Percentiles rank a stretch among this genome's conserved stretches.
Evolutionary conservation across 2,113 vertebrate genomes (phyloP).

Genomic region (Sardina pilchardus): DNA sequence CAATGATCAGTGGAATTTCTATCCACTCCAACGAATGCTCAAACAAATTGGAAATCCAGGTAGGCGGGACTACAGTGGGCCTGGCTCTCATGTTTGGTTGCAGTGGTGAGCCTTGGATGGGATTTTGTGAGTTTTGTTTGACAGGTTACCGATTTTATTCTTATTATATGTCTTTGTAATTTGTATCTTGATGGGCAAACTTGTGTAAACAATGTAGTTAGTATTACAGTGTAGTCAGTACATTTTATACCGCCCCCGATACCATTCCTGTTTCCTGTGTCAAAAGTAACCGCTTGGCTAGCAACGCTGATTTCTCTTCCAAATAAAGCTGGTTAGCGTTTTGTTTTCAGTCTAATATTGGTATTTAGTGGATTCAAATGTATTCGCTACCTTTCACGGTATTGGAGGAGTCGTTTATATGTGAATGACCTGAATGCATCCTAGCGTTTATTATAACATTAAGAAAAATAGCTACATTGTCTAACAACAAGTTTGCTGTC

Average conservation of each 20-base stretch:
- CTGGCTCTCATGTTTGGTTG: constrained; percentile 67
- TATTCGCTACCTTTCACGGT: background rate
- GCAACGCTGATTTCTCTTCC: constrained; percentile 67
- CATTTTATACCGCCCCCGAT: background rate
- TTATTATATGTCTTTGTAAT: constrained; percentile 12
- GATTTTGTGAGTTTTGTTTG: constrained; percentile 64
- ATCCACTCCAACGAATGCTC: background rate
- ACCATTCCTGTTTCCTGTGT: constrained; percentile 43
- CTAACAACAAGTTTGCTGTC: constrained; percentile 48
- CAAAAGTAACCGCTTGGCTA: constrained; percentile 63
- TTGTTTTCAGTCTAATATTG: background rate
- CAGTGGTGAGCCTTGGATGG: constrained; percentile 61
- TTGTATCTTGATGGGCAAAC: constrained; percentile 1
- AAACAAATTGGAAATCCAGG: constrained; percentile 47
- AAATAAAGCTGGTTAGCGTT: constrained; percentile 39
- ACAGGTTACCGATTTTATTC: constrained; percentile 30
- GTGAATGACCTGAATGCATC: background rate
- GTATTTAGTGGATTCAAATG: background rate
- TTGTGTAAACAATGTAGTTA: constrained; percentile 20
- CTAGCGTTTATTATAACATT: background rate
- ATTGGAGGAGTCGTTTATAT: background rate
- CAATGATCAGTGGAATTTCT: constrained; percentile 47
- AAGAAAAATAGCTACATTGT: background rate
- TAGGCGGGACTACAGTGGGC: constrained; percentile 58
- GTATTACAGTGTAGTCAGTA: constrained; percentile 36